Conservation (phyloP, 23 tunicate species). For the Ciona savignyi region DNA sequence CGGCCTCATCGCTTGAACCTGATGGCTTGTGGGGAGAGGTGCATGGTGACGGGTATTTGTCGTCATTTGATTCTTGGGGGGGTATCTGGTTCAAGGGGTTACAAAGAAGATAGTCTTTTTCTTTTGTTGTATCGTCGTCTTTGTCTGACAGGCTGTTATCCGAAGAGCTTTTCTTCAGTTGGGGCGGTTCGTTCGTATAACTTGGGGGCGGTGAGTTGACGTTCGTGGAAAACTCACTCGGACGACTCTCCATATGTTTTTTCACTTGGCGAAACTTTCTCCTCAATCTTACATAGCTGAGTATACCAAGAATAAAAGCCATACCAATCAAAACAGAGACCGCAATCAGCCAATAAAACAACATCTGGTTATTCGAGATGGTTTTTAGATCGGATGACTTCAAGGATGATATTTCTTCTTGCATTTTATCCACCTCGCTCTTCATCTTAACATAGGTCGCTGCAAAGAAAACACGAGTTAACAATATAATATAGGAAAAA, state of each 20-base stretch:
- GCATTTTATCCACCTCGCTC: neutral
- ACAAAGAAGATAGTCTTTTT: neutral
- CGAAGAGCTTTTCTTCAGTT: no score
- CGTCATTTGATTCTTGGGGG: neutral
- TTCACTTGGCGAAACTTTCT: neutral
- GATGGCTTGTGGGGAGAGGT: no score
- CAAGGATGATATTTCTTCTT: neutral
- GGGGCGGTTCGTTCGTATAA: no score
- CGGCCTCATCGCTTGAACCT: no score
- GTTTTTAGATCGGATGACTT: neutral
- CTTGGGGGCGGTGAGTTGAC: neutral
- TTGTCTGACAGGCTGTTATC: neutral
- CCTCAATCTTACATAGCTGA: neutral
- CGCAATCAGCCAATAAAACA: neutral
- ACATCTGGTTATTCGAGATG: neutral
- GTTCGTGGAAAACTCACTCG: neutral
- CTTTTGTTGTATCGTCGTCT: neutral
- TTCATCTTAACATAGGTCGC: neutral
- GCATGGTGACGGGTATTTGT: no score
- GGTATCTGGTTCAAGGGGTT: neutral
- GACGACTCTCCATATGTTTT: no score
- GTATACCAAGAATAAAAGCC: neutral
- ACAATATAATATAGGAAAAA: no score
- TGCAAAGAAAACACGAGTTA: neutral
- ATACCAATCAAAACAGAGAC: neutral